Evolutionary conservation across 2,797 vertebrate species (phyloP).

Genomic region (Heteromormyrus szaboi): DNA sequence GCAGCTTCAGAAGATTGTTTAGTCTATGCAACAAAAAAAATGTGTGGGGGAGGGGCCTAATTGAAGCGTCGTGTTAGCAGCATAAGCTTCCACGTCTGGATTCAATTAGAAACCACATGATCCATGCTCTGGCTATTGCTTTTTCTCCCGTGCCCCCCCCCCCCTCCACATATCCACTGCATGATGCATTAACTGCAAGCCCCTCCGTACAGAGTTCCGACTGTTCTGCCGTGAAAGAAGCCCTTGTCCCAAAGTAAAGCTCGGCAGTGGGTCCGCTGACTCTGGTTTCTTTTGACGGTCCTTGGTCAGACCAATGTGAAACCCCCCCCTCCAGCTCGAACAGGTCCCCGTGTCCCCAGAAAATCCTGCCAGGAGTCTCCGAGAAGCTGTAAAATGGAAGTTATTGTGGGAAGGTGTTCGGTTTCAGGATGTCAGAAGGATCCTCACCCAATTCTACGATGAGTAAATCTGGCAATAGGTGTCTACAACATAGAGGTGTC

Average conservation of each 20-base stretch:
- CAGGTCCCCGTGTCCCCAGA: slow-evolving; percentile 26
- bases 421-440: background rate
- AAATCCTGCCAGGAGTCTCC: slow-evolving; percentile 42
- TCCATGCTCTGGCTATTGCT: slow-evolving; percentile 39
- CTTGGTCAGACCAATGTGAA: slow-evolving; percentile 34
- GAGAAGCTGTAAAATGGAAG: slow-evolving; percentile 55
- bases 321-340: slow-evolving; percentile 20
- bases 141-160: slow-evolving; percentile 25
- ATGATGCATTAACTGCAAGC: slow-evolving; percentile 58
- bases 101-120: slow-evolving; percentile 62
- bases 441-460: background rate
- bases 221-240: slow-evolving; percentile 66
- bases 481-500: background rate
- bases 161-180: slow-evolving; percentile 50
- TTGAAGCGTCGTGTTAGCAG: slow-evolving; percentile 30
- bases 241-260: slow-evolving; percentile 57
- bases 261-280: slow-evolving; percentile 50
- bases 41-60: slow-evolving; percentile 2
- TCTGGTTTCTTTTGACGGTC: slow-evolving; percentile 55
- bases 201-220: slow-evolving; percentile 57
- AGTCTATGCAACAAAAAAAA: slow-evolving; percentile 22
- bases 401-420: slow-evolving; percentile 26
- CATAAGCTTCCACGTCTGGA: slow-evolving; percentile 43
- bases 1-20: slow-evolving; percentile 30
- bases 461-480: background rate